Conservation (phyloP, 2,797 vertebrate species). For the Margarornis squamiger region DNA sequence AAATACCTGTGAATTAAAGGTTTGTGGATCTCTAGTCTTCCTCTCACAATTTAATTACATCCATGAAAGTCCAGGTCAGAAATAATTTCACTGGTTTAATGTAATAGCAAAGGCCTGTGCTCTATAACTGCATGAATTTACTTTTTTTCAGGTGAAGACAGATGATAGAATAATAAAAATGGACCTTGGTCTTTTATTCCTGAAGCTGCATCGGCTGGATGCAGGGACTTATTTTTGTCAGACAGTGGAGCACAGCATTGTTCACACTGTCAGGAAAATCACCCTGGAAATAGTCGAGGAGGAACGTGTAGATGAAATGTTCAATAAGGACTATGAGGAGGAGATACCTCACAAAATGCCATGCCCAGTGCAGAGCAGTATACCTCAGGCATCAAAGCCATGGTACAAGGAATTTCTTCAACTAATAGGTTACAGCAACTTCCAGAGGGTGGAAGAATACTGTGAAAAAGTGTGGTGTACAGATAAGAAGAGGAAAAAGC, state of each 20-base stretch:
- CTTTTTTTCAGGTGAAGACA: slow-evolving; percentile 80
- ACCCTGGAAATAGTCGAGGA: slow-evolving; percentile 87
- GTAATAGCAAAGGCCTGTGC: not conserved
- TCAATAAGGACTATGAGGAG: slow-evolving; percentile 78
- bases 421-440: slow-evolving; percentile 92
- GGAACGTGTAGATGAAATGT: slow-evolving; percentile 82
- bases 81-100: not conserved
- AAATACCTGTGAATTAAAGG: not conserved
- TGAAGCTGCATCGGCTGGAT: slow-evolving; percentile 82
- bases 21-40: not conserved
- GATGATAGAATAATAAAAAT: slow-evolving; percentile 88
- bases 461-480: slow-evolving; percentile 97
- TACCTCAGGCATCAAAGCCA: slow-evolving; percentile 75
- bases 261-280: slow-evolving; percentile 87
- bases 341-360: slow-evolving; percentile 70
- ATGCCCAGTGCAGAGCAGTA: slow-evolving; percentile 76
- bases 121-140: not conserved
- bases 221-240: slow-evolving; percentile 92
- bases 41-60: not conserved
- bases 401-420: slow-evolving; percentile 99
- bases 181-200: slow-evolving; percentile 89
- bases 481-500: slow-evolving; percentile 91
- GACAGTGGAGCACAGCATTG: slow-evolving; percentile 91
- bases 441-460: slow-evolving; percentile 94
- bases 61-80: not conserved